These are phyloP conservation scores for Chaenodraco wilsoni DNA, from an alignment of 2,797 vertebrate species.

Conservation along the genomic window DNA sequence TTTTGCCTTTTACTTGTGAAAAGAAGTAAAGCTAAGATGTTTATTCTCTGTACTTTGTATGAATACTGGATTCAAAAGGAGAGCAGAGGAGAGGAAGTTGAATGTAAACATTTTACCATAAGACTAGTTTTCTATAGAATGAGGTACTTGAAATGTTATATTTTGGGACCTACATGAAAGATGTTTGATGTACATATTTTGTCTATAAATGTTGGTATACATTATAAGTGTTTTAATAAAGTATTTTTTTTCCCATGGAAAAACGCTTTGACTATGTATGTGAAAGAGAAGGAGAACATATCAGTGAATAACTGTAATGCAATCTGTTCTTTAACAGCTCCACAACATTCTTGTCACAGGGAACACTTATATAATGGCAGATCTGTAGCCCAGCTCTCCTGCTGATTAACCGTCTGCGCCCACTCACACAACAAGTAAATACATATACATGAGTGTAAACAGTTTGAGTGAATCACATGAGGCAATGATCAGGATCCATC, in stretches of 20 bases:
- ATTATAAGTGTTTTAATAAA: conserved; percentile 95
- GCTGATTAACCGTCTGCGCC: conserved; percentile 52
- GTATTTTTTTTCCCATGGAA: conserved; percentile 96
- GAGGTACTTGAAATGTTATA: conserved; percentile 97
- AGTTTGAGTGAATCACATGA: conserved; percentile 33
- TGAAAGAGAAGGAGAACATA: not conserved
- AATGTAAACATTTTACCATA: conserved; percentile 94
- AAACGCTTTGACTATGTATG: conserved; percentile 45
- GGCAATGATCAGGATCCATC: conserved; percentile 38
- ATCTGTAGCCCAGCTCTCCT: conserved; percentile 35
- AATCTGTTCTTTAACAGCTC: conserved; percentile 32
- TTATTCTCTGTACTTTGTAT: conserved; percentile 85
- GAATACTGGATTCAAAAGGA: conserved; percentile 88
- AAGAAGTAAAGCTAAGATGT: conserved; percentile 84
- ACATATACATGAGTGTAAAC: conserved; percentile 23
- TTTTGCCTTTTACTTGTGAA: conserved; percentile 96
- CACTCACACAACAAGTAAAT: conserved; percentile 41
- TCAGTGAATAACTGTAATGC: conserved; percentile 18
- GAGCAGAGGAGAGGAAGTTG: conserved; percentile 85
- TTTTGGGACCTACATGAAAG: conserved; percentile 94
- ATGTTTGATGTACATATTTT: conserved; percentile 98
- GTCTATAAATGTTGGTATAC: conserved; percentile 94
- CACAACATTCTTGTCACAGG: conserved; percentile 41
- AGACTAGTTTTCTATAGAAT: conserved; percentile 93
- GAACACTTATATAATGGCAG: conserved; percentile 62